Base-by-base conservation (phyloP, 2,888 invertebrate genomes). In the Brenthis ino region DNA sequence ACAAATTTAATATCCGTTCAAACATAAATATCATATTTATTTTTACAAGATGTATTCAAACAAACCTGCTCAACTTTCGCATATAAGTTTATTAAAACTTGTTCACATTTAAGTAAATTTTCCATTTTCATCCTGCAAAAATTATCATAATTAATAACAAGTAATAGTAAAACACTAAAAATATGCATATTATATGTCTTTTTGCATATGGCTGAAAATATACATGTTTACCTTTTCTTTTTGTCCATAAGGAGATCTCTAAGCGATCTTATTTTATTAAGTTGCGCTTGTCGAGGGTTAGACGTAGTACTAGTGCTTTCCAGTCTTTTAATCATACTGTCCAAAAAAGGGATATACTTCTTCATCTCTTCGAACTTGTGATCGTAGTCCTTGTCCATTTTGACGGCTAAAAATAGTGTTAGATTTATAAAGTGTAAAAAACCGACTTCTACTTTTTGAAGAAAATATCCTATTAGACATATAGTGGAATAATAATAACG, bases 271-370 rank as follows among this genome's bases (percentile, higher is more conserved):
- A 96, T 95, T 85, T 95, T 95, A 79, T 93, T 91, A 43, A 95
- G 87, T 77, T 95, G 95, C 5, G 94, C 93, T 79, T 94, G 94
- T 37, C 95, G 88, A 66, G 93, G 93, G 70, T 93, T 93, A 43
- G 93, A 88, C 28, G 85, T 79, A 20, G 84, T 78, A 69, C 79
- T 83, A 16, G 93, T 91, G 75, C 88, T 94, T 80, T 95, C 95
- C 76, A 96, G 85, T 79, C 94, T 94, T 58, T 89, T 88, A 79
- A 96, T 96, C 93, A 96, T 95, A 75, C 90, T 94, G 80, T 95
- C 94, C 83, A 96, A 84, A 81, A 96, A 96, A n/a, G 96, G 96
- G 77, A 96, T 94, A 86, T 95, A 95, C 77, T 93, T 93, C 86
- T 95, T 95, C 91, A 96, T 94, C 80, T 95, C 94, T 76, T 93